Evolutionary conservation across 2,888 invertebrate genomes (phyloP).

Genomic region (Corythucha ciliata): DNA sequence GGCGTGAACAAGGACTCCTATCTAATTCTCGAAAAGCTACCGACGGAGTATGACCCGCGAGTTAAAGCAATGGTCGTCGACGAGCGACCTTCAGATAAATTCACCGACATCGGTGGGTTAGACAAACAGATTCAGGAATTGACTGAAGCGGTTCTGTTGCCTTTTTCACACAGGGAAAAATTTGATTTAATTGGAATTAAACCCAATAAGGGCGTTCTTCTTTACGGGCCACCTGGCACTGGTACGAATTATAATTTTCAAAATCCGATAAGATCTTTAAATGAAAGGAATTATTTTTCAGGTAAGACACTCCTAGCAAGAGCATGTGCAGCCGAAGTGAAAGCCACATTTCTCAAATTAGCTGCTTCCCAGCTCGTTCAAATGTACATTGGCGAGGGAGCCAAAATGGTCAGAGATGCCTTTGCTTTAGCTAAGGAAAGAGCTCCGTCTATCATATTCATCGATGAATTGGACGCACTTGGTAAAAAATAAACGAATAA

Average conservation of each 20-base stretch:
- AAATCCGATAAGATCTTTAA: neutral
- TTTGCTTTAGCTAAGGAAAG: constrained; percentile 99
- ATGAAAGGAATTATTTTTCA: constrained; percentile 8
- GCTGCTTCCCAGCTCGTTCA: constrained; percentile 98
- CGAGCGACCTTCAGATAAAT: constrained; percentile 97
- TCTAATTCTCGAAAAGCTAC: constrained; percentile 90
- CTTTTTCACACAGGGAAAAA: constrained; percentile 98
- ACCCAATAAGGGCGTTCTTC: constrained; percentile 90
- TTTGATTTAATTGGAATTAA: constrained; percentile 97
- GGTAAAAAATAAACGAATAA: constrained; percentile 51
- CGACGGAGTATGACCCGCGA: constrained; percentile 93
- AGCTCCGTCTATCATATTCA: constrained; percentile 97
- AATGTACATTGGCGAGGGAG: constrained; percentile 98
- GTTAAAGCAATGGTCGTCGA: constrained; percentile 99
- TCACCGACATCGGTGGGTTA: constrained; percentile 97
- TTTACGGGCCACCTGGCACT: constrained; percentile 89
- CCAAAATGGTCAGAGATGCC: constrained; percentile 93
- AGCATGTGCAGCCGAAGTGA: constrained; percentile 98
- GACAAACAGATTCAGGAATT: constrained; percentile 95
- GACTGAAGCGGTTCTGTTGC: constrained; percentile 97
- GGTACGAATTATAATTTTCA: too few species aligned
- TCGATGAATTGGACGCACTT: constrained; percentile 97
- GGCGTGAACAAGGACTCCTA: constrained; percentile 97
- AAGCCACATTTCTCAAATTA: constrained; percentile 95
- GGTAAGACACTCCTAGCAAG: constrained; percentile 51